Evolutionary conservation across 1,140 invertebrate species (phyloP), one percentile per base, ranked within the genome.

Genomic region (Zaprionus ornatus): DNA sequence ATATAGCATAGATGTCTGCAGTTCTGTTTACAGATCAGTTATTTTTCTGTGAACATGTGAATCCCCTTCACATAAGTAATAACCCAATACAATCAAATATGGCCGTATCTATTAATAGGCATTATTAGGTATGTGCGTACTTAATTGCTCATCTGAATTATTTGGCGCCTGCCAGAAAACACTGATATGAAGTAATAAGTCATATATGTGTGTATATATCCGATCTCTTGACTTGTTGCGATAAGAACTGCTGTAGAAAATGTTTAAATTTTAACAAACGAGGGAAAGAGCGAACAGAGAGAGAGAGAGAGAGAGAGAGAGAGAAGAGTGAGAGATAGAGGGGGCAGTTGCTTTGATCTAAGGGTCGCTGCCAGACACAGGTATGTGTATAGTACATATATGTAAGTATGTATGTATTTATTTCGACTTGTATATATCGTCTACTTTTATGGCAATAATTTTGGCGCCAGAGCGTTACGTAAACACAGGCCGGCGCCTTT

Each of bases 391-490:
- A 32, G 45, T 74, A 80, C 66, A 70, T 57, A 66, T 55, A 27
- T n/a, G 3, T 45, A 4, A 12, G 4, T 10, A 27, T 54, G 21
- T 37, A 54, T 80, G 27, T 73, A 66, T 17, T 7, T 17, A 42
- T 42, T 12, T 15, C 35, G 25, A 25, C 45, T 45, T 17, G n/a
- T 73, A 75, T 79, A 77, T 68, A 73, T 69, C 63, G 79, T 74
- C 48, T 64, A 63, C 61, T 77, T 87, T 78, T 83, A 86, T 80
- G 78, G 73, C 77, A 77, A 83, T 77, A 84, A 82, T 90, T 88
- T 87, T 87, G 83, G 83, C 83, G 83, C 83, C 82, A 82, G 62
- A 78, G 70, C 79, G 72, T 87, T 87, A 87, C 79, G 79, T 86
- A 87, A 87, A 79, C 71, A 52, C 72, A 45, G 72, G 62, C 71